These are phyloP conservation scores for Perithous albicinctus DNA, from an alignment of 2,888 invertebrate genomes.

Conservation along the genomic window DNA sequence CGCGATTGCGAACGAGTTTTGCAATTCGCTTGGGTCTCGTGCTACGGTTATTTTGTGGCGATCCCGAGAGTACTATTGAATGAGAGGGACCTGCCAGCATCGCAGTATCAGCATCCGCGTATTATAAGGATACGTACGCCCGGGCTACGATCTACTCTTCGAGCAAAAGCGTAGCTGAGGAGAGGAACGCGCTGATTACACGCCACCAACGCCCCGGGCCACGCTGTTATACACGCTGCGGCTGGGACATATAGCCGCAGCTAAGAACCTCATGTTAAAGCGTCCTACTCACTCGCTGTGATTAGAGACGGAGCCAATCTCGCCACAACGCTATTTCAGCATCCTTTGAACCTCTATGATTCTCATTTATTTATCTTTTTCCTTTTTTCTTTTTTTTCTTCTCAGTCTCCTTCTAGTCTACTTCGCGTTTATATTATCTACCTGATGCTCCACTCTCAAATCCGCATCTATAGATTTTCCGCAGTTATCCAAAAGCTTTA, in stretches of 20 bases:
- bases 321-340: slow-evolving; percentile 42
- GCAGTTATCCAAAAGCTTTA: neutral
- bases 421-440: slow-evolving; percentile 44
- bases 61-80: slow-evolving; percentile 59
- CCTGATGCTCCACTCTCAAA: slow-evolving; percentile 44
- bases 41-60: slow-evolving; percentile 55
- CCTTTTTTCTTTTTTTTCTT: no score
- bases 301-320: slow-evolving; percentile 69
- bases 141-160: slow-evolving; percentile 35
- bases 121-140: slow-evolving; percentile 27
- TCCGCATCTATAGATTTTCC: slow-evolving; percentile 51
- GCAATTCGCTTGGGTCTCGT: slow-evolving; percentile 59
- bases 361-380: slow-evolving; percentile 54
- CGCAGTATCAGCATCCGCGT: slow-evolving; percentile 37
- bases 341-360: slow-evolving; percentile 54
- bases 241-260: slow-evolving; percentile 37
- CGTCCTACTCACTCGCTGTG: slow-evolving; percentile 70
- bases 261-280: slow-evolving; percentile 72
- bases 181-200: slow-evolving; percentile 79
- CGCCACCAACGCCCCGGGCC: slow-evolving; percentile 75
- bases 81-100: slow-evolving; percentile 47
- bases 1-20: slow-evolving; percentile 35
- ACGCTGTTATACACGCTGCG: slow-evolving; percentile 47
- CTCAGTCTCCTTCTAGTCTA: slow-evolving; percentile 59
- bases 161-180: slow-evolving; percentile 48